These are phyloP conservation scores for Siderastrea radians DNA, from an alignment of 92 coral and sea anemone species.

Conservation along the genomic window DNA sequence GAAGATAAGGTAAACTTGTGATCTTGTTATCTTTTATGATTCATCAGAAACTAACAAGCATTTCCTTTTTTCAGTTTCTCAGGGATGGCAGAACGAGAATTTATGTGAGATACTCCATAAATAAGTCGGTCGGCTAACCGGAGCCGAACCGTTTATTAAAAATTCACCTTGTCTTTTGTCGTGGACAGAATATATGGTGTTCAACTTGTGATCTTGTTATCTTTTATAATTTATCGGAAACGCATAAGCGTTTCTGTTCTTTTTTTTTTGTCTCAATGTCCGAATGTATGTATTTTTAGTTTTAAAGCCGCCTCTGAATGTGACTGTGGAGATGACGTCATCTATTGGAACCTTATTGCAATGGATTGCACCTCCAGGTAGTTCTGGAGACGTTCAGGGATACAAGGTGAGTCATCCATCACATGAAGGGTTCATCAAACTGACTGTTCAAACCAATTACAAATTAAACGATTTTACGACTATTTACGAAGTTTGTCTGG, in stretches of 20 bases:
- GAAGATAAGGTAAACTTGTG: too few species aligned
- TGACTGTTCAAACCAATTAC: not conserved
- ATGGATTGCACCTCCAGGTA: conserved; percentile 65
- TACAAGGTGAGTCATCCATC: conserved; percentile 61
- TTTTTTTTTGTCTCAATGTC: not conserved
- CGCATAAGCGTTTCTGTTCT: not conserved
- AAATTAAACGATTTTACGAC: not conserved
- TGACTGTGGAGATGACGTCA: conserved; percentile 73
- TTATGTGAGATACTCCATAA: too few species aligned
- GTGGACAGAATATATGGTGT: too few species aligned
- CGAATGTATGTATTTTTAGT: conserved; percentile 20
- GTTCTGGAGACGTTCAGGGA: conserved; percentile 58
- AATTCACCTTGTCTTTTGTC: too few species aligned
- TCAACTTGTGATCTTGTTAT: too few species aligned
- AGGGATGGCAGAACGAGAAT: too few species aligned
- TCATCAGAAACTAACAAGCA: too few species aligned
- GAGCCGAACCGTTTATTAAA: too few species aligned
- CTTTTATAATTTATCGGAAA: too few species aligned
- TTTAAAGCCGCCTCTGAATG: conserved; percentile 62
- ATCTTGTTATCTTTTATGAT: too few species aligned
- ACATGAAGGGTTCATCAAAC: not conserved
- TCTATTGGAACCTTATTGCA: conserved; percentile 56
- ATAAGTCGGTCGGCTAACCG: too few species aligned
- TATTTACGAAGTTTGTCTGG: not conserved
- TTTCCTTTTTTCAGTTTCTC: too few species aligned